Base-by-base conservation (phyloP, 1,140 invertebrate genomes). In the Himalopsyche phryganea region DNA sequence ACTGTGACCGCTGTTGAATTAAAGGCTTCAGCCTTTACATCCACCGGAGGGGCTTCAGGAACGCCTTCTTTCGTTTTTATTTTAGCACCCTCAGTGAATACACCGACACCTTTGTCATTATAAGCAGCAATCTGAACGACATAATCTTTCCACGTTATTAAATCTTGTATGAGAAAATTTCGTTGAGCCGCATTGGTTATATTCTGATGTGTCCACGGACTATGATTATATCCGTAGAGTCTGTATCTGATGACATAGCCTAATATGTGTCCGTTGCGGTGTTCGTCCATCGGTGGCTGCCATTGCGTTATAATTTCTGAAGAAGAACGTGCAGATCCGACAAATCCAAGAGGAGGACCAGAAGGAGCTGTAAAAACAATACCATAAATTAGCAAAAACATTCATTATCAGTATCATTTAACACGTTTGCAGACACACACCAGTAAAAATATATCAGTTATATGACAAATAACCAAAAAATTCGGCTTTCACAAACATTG, bases 121-220 rank as follows among this genome's bases (percentile, higher is more conserved):
- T 91, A 98, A 0, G 96, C 94, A 0, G 96, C 95, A 52, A 99
- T 95, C 79, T 97, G 92, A 0, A 99, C 89, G 33, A 94, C 87
- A 67, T 99, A 99, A 72, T 97, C 92, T 73, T 97, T 95, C 95
- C 95, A 98, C 0, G 94, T 96, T 50, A 98, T 98, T 33, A 98
- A 76, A 68, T 96, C 93, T 65, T 92, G 89, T 52, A 98, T 93
- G 0, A 97, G 79, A 69, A 88, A 96, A 72, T 94, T 96, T 61
- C 91, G 83, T 69, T 96, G 94, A 0, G 90, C 91, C 73, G 94
- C 91, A 71, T 95, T 94, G 0, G 90, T 94, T 15, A 98, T 91
- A 71, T 96, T 97, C 64, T 91, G 85, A 67, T 84, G 83, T 5
- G 86, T 93, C 91, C 90, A 94, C 0, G 91, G 91, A 58, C 88